A percentile compares a stretch with the other conserved stretches of the same genome.
phyloP scores from a whole-genome alignment of 2,888 invertebrate species.

The Eucera pruinosa region DNA sequence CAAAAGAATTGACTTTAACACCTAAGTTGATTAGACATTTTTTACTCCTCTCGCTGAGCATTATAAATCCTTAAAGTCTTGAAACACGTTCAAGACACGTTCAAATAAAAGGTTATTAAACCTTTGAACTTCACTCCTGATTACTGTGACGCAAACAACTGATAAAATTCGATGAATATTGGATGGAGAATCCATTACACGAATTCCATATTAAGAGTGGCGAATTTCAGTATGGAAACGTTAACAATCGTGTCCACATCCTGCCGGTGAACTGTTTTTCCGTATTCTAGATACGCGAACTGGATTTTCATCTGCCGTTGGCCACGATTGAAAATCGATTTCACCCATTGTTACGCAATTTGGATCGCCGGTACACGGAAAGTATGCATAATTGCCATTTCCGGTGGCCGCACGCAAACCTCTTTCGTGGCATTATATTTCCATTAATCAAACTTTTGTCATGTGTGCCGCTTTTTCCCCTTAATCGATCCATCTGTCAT shows the following conservation, averaged over 20 bases:
- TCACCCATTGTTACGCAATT: constrained; percentile 30
- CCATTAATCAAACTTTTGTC: constrained; percentile 35
- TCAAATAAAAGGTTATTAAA: too few species aligned
- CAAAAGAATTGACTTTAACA: too few species aligned
- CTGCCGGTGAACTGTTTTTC: constrained; percentile 4
- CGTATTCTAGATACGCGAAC: constrained; percentile 4
- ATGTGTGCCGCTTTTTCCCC: background rate
- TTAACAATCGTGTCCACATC: constrained; percentile 16
- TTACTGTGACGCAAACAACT: too few species aligned
- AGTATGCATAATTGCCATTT: constrained; percentile 38
- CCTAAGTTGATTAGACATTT: too few species aligned
- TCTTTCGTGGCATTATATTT: constrained; percentile 29
- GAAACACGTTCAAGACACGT: too few species aligned
- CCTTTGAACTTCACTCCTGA: too few species aligned
- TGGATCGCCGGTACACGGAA: constrained; percentile 11
- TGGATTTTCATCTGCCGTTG: constrained; percentile 8
- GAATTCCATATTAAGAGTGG: background rate
- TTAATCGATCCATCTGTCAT: constrained; percentile 6
- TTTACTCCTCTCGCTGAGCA: too few species aligned
- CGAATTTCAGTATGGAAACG: background rate
- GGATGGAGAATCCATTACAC: background rate
- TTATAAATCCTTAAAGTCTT: too few species aligned
- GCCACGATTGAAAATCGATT: constrained; percentile 41
- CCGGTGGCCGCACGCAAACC: constrained; percentile 20
- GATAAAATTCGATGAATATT: background rate